These are phyloP conservation scores for Hydrozoanthus gracilis DNA, from an alignment of 92 coral and sea anemone species.

Conservation along the genomic window DNA sequence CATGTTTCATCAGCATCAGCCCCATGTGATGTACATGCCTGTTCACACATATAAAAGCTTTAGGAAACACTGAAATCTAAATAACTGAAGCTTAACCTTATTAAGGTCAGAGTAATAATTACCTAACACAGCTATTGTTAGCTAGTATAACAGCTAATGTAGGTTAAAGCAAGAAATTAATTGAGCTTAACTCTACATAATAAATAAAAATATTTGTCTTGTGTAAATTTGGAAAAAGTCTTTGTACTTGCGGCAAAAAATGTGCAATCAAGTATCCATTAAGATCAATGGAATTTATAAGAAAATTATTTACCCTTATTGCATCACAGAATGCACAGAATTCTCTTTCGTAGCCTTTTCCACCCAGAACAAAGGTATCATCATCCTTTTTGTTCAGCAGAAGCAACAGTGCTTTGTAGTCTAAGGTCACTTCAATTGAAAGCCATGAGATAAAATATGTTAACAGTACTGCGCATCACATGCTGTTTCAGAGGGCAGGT, in stretches of 20 bases:
- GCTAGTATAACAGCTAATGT: not conserved
- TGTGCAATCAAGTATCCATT: not conserved
- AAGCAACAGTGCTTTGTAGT: conserved; percentile 11
- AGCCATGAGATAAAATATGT: not conserved
- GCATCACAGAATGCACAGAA: conserved; percentile 43
- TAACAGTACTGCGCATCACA: not conserved
- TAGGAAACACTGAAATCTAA: not conserved
- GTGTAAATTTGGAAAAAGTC: not conserved
- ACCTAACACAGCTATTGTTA: not conserved
- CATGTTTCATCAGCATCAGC: conserved; percentile 22
- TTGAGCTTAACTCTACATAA: not conserved
- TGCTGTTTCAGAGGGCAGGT: not conserved
- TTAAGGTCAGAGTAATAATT: too few species aligned
- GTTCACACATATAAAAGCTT: not conserved
- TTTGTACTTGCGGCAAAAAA: not conserved
- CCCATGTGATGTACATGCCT: conserved; percentile 7
- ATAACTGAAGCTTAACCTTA: not conserved
- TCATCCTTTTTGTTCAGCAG: not conserved
- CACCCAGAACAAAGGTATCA: not conserved
- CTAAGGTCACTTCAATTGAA: not conserved
- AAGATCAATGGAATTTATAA: not conserved
- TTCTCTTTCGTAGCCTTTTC: not conserved
- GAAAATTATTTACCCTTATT: conserved; percentile 9
- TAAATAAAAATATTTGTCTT: not conserved
- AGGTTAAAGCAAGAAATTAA: not conserved